These are phyloP conservation scores for Conistra vaccinii DNA, from an alignment of 2,888 invertebrate genomes.

Conservation along the genomic window DNA sequence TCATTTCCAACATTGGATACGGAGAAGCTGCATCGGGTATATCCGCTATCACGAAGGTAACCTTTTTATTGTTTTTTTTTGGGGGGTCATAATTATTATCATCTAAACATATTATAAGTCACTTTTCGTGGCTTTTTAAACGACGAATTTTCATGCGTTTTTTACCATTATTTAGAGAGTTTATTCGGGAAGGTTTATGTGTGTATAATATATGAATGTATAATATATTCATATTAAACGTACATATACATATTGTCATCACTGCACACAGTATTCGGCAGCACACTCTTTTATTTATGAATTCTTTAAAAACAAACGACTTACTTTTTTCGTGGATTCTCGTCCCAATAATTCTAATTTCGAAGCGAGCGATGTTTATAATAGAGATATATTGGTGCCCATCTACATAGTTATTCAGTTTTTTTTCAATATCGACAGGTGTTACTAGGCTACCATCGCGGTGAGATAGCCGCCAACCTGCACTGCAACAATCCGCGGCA, in stretches of 20 bases:
- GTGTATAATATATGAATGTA: background rate
- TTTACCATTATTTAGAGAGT: background rate
- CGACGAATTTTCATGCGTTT: background rate
- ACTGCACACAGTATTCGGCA: background rate
- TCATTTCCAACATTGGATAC: slow-evolving; percentile 88
- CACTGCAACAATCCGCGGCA: slow-evolving; percentile 91
- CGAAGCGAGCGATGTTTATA: too few relatives aligned
- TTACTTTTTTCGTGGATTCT: background rate
- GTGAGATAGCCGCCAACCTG: slow-evolving; percentile 93
- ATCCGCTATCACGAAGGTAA: slow-evolving; percentile 91
- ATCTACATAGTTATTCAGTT: too few relatives aligned
- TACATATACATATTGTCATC: too few relatives aligned
- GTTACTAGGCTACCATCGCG: slow-evolving; percentile 92
- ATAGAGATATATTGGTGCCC: background rate
- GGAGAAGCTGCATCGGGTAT: slow-evolving; percentile 86
- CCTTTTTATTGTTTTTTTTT: background rate
- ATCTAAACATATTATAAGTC: background rate
- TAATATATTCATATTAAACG: background rate
- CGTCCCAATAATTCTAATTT: background rate
- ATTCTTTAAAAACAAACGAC: background rate
- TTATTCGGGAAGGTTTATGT: background rate
- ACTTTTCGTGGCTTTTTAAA: background rate
- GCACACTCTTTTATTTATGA: background rate
- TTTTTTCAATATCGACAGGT: slow-evolving; percentile 73
- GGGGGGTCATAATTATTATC: background rate